Percentiles rank a stretch among this genome's conserved stretches.
phyloP scores from a whole-genome alignment of 2,113 vertebrate genomes.

The Chloropsis cyanopogon region DNA sequence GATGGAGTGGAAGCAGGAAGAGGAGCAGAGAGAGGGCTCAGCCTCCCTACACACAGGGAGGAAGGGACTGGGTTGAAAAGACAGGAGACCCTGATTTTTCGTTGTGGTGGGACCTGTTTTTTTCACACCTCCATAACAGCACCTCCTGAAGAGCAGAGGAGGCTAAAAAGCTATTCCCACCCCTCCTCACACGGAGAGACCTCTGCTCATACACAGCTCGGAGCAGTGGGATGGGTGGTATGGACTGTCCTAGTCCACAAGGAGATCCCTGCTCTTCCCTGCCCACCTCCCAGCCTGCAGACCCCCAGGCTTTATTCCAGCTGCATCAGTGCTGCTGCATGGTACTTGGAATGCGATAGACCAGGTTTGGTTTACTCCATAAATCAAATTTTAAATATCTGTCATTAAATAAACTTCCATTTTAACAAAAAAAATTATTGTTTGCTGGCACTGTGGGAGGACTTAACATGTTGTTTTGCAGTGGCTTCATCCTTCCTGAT shows the following conservation, averaged over 20 bases:
- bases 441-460: not conserved
- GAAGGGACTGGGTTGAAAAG: not conserved
- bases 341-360: not conserved
- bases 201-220: not conserved
- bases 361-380: not conserved
- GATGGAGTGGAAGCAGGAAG: not conserved
- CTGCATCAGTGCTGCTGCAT: not conserved
- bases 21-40: not conserved
- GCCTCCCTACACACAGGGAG: not conserved
- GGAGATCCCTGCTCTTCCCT: not conserved
- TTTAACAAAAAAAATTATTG: not conserved
- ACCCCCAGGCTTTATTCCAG: not conserved
- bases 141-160: not conserved
- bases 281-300: not conserved
- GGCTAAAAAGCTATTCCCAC: not conserved
- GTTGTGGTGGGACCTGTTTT: not conserved
- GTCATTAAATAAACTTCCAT: not conserved
- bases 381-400: not conserved
- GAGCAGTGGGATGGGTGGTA: not conserved
- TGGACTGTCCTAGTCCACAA: not conserved
- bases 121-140: rapidly evolving
- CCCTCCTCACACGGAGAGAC: not conserved
- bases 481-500: not conserved
- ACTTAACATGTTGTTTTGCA: not conserved
- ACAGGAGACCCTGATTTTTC: not conserved